Evolutionary conservation across 2,888 invertebrate genomes (phyloP), one percentile per base, ranked within the genome.

Genomic region (Papilio gigon): DNA sequence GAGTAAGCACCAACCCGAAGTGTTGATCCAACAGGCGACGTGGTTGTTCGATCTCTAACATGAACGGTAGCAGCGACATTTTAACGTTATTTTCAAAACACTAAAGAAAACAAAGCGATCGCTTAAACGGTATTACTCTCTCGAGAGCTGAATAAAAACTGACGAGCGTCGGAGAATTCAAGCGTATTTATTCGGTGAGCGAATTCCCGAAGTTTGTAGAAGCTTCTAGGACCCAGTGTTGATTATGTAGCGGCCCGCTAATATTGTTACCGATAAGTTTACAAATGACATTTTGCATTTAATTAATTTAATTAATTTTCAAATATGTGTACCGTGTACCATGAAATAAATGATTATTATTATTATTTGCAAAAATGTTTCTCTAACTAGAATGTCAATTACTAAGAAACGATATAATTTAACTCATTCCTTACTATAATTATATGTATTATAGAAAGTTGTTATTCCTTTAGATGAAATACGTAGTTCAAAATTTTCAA

Each of bases 1-100:
- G 88, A 56, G 88, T 85, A 27, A 93, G 74, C 0, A 86, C 93
- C 75, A 93, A 75, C 17, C 93, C 93, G 76, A 93, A 93, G 71
- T 93, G 91, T 78, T 93, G 93, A 77, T 93, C 93, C 69, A 92
- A 30, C 5, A 93, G 74, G 12, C 92, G 88, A 20, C 91, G 89
- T 1, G 92, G 89, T 25, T 88, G 87, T 62, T 85, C 84, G 4
- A 88, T 6, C 56, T 88, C 90, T 44, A 88, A 78, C 61, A 93
- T 68, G 71, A 90, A 88, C 17, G 93, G 93, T 14, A 93, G 80
- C 71, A 93, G 76, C 72, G 93, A 92, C 93, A 93, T 93, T 74
- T 77, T 84, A 67, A 59, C 71, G 60, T 22, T 68, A 63, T 62
- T 63, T 53, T 56, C 56, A 50, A 40, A 58, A 65, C 66, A 14